phyloP scores from a whole-genome alignment of 2,797 vertebrate genomes.

The Chelidonichthys spinosus region DNA sequence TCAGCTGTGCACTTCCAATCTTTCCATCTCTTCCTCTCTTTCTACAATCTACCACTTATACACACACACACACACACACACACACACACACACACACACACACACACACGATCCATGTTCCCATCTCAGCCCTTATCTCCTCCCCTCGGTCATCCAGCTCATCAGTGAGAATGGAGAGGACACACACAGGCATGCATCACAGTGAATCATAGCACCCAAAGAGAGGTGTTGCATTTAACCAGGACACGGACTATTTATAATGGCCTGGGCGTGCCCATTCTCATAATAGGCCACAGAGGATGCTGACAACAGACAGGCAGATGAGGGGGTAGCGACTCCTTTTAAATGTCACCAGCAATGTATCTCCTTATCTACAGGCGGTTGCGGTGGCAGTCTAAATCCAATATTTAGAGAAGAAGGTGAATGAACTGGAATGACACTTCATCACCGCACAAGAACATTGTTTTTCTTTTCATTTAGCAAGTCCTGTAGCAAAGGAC shows the following conservation, averaged over 20 bases:
- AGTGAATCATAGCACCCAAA: conserved; percentile 80
- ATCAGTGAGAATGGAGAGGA: conserved; percentile 77
- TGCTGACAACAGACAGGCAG: conserved; percentile 71
- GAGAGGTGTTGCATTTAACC: conserved; percentile 83
- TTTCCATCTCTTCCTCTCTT: conserved; percentile 50
- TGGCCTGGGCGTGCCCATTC: conserved; percentile 71
- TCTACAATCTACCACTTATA: neutral
- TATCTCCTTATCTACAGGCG: conserved; percentile 63
- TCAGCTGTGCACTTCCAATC: conserved; percentile 55
- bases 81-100: conserved; percentile 34
- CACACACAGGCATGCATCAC: conserved; percentile 79
- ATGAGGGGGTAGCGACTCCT: conserved; percentile 73
- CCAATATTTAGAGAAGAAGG: conserved; percentile 52
- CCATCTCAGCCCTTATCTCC: conserved; percentile 58
- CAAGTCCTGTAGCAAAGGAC: conserved; percentile 3
- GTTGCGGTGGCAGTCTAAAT: conserved; percentile 48
- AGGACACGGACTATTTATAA: conserved; percentile 82
- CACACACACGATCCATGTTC: conserved; percentile 63
- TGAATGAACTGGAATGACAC: conserved; percentile 40
- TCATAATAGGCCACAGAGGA: conserved; percentile 78
- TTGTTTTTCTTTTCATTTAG: conserved; percentile 19
- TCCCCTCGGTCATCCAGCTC: conserved; percentile 73
- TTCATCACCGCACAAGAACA: conserved; percentile 20
- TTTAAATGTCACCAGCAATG: conserved; percentile 78
- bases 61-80: conserved; percentile 6